Conservation (phyloP, 2,113 vertebrate genomes). For the Hippolais icterina region DNA sequence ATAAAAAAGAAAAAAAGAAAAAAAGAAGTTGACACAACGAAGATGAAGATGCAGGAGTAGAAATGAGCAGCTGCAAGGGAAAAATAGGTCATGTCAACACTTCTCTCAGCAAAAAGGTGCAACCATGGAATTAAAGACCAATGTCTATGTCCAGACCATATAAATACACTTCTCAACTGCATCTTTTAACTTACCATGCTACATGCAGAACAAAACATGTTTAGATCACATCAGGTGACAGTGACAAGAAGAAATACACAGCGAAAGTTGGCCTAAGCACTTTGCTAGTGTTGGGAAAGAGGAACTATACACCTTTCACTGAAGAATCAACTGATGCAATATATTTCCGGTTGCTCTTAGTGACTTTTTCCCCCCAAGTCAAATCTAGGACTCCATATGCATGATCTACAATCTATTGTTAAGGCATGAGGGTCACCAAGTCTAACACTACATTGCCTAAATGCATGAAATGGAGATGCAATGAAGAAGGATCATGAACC, state of each 20-base stretch:
- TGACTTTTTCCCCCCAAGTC: not conserved
- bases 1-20: not conserved
- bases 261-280: not conserved
- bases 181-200: not conserved
- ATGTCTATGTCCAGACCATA: not conserved
- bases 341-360: not conserved
- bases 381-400: not conserved
- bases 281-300: not conserved
- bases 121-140: not conserved
- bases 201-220: fast-evolving
- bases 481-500: not conserved
- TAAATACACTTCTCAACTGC: not conserved
- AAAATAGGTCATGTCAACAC: conserved; percentile 30
- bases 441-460: not conserved
- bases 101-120: not conserved
- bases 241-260: not conserved
- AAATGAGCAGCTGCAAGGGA: not conserved
- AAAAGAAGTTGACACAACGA: not conserved
- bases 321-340: not conserved
- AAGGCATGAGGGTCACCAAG: not conserved
- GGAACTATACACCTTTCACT: not conserved
- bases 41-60: not conserved
- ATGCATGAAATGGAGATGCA: not conserved
- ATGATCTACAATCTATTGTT: not conserved
- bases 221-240: not conserved